Evolutionary conservation across 2,797 vertebrate genomes (phyloP).

Genomic region (Myotis daubentonii): DNA sequence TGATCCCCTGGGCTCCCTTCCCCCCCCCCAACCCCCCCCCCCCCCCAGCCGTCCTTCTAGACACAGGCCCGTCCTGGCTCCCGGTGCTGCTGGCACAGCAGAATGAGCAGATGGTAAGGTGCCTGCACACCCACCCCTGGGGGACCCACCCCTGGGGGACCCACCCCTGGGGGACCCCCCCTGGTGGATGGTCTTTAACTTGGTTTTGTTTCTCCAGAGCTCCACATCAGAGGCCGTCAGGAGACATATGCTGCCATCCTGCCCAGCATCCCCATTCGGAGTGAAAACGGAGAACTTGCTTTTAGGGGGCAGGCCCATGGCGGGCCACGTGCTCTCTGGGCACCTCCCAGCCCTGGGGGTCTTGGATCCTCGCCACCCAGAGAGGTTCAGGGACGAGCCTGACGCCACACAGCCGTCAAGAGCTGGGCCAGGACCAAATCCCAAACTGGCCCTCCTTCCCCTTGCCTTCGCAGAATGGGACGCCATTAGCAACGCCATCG

Average conservation of each 20-base stretch:
- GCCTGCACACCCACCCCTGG: not conserved
- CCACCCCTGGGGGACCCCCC: too few relatives aligned
- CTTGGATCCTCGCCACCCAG: not conserved
- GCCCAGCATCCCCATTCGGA: accelerated
- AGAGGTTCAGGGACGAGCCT: not conserved
- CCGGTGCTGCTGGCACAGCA: accelerated
- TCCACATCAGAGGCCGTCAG: not conserved
- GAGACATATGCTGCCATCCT: not conserved
- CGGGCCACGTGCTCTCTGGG: not conserved
- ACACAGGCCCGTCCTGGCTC: accelerated
- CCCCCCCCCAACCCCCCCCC: too few relatives aligned
- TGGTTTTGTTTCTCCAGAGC: not conserved
- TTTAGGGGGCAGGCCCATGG: not conserved
- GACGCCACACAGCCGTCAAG: not conserved
- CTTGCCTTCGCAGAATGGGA: not conserved
- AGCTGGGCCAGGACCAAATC: not conserved
- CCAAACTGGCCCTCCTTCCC: not conserved
- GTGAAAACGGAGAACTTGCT: not conserved
- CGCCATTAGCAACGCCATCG: not conserved
- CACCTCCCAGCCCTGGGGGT: not conserved
- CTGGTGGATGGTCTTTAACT: not conserved
- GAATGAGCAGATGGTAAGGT: accelerated
- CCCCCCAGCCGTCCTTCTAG: not conserved
- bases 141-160: too few relatives aligned
- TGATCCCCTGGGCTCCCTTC: not conserved